Percentiles rank a stretch among this genome's conserved stretches.
Evolutionary conservation across 2,797 vertebrate genomes (phyloP).

Genomic region (Cossypha niveicapilla): DNA sequence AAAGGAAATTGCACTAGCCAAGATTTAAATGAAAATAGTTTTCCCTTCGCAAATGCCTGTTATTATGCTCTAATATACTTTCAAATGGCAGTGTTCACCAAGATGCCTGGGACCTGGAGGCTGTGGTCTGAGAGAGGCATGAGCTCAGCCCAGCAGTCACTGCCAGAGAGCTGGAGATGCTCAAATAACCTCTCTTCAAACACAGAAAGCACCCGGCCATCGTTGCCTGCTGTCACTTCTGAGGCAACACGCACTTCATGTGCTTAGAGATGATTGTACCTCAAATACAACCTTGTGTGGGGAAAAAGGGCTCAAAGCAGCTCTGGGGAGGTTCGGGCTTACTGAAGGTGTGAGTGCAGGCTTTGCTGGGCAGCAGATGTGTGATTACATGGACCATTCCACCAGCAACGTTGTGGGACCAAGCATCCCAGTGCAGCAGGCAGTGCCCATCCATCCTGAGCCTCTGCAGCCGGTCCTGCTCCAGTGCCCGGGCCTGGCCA

Average conservation of each 20-base stretch:
- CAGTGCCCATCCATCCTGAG: neutral
- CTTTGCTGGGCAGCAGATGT: neutral
- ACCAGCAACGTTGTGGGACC: neutral
- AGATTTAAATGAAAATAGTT: slow-evolving; percentile 45
- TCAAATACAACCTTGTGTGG: neutral
- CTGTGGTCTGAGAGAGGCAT: neutral
- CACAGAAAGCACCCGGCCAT: accelerated
- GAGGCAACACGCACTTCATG: neutral
- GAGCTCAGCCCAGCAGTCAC: neutral
- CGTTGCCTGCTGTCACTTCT: neutral
- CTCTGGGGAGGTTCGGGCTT: neutral
- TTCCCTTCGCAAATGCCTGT: neutral
- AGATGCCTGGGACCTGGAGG: neutral
- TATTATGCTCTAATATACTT: neutral
- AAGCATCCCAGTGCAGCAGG: neutral
- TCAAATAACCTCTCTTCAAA: neutral
- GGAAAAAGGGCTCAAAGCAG: neutral
- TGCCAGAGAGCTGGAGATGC: neutral
- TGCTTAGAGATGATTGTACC: neutral
- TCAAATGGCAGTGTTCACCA: neutral
- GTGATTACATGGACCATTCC: neutral
- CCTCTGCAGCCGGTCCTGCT: neutral
- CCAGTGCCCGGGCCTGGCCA: neutral
- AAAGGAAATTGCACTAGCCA: slow-evolving; percentile 22
- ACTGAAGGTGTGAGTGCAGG: neutral